Base-by-base conservation (phyloP, 2,888 invertebrate genomes). In the Sisyra nigra region DNA sequence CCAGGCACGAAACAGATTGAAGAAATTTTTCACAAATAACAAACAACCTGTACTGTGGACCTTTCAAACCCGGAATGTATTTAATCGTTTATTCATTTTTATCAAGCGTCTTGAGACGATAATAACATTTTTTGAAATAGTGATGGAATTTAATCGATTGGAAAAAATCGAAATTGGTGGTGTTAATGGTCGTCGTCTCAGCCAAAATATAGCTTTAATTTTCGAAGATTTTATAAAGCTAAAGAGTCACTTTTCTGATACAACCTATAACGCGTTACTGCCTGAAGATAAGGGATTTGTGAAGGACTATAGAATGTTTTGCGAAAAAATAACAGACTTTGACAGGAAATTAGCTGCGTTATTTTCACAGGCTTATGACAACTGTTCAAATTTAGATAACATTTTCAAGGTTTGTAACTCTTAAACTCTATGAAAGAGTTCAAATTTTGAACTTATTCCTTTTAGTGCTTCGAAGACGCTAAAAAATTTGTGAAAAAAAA, bases 101-200 rank as follows among this genome's bases (percentile, higher is more conserved):
- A 63, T 74, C 44, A 65, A 72, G 11, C 67, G 85, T 9, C 61
- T 87, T 2, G 61, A 65, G 41, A 68, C 78, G 54, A 69, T 87
- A 3, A 67, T 80, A 62, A 65, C 67, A 2, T 70, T 93, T 48
- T 75, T 92, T 49, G 73, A 76, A 34, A 78, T 82, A 0, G 81
- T 81, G 0, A 66, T 78, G 2, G 92, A 93, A 57, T 88, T 88
- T 59, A 63, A 76, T 36, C 91, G 89, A 57, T 60, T 93, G 47
- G 93, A 94, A 60, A 88, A 86, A 57, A 76, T 63, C 1, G 64
- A 63, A 50, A 57, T 63, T 48, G 63, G 60, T 2, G 63, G 63
- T 2, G 51, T 64, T 3, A 60, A 56, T 50, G 63, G 63, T 0
- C 50, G 61, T 19, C 17, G 24, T 6, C 15, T 33, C 2, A 19